Evolutionary conservation across 2,888 invertebrate species (phyloP), one percentile per base, ranked within the genome.

Genomic region (Thecophora atra): DNA sequence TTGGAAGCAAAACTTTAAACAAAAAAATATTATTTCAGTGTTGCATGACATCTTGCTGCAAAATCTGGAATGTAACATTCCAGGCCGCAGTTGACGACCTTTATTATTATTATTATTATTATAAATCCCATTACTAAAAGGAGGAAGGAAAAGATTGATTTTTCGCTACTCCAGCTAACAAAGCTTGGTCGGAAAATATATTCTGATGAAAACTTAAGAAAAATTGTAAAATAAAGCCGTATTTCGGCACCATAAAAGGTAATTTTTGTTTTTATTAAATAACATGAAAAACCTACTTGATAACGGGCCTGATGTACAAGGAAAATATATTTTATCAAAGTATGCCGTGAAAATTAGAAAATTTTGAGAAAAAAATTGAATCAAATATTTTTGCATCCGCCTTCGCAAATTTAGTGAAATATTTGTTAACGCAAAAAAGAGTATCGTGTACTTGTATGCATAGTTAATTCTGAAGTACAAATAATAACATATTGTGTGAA

Each of bases 111-210:
- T n/a, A n/a, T n/a, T n/a, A n/a, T n/a, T n/a, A n/a, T n/a, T n/a
- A n/a, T n/a, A n/a, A n/a, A n/a, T n/a, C n/a, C n/a, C n/a, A n/a
- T n/a, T n/a, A n/a, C n/a, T 72, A 72, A 73, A 73, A 72, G 74
- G 74, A 67, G 76, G 66, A 26, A 73, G 66, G 70, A 81, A 79
- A 83, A 79, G 83, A 82, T 82, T 82, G 82, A 82, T 82, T 82
- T 82, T 82, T 82, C 80, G 70, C 73, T 77, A 73, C 72, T 74
- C 74, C 64, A 73, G 69, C 28, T 47, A 52, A 67, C 66, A 63
- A 72, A 68, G 70, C 70, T 63, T 64, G 68, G 71, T 74, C 73
- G 74, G 72, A 71, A 75, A 77, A 75, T 78, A 74, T 76, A 76
- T 77, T 78, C 71, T 76, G 76, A 74, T 74, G 77, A 76, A 77